Conservation (phyloP, 2,797 vertebrate genomes). For the Glossophaga mutica region DNA sequence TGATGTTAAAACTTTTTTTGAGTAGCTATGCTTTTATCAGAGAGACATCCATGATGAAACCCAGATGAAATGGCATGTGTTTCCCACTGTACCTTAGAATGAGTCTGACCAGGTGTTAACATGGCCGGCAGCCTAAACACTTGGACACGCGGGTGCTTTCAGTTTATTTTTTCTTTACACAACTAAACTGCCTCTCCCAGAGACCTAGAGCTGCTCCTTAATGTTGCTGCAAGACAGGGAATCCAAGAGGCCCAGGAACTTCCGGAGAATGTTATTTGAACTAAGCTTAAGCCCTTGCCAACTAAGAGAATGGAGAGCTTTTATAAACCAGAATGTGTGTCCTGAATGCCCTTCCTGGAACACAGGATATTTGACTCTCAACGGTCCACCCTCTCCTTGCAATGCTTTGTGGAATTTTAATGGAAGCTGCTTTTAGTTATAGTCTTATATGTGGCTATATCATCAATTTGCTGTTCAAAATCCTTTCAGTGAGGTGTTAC, state of each 20-base stretch:
- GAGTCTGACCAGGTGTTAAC: background rate
- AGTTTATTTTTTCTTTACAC: background rate
- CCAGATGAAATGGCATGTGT: background rate
- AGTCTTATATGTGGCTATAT: background rate
- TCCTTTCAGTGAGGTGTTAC: background rate
- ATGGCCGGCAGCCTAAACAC: background rate
- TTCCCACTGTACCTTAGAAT: background rate
- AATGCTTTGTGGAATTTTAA: background rate
- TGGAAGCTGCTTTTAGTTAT: background rate
- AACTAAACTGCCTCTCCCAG: conserved; percentile 52
- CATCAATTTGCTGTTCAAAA: background rate
- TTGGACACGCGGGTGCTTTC: background rate
- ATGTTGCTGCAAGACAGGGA: conserved; percentile 63
- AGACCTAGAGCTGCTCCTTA: conserved; percentile 73
- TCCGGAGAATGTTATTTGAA: conserved; percentile 69
- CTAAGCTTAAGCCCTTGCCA: conserved; percentile 49
- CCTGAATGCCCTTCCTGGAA: background rate
- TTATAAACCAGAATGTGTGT: background rate
- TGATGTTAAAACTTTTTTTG: conserved; percentile 2
- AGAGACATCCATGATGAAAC: background rate
- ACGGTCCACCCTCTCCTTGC: background rate
- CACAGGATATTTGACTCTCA: background rate
- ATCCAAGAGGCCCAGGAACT: conserved; percentile 72
- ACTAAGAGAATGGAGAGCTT: background rate
- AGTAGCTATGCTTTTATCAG: conserved; percentile 6